Evolutionary conservation across 2,113 vertebrate species (phyloP).

Genomic region (Callaeas wilsoni): DNA sequence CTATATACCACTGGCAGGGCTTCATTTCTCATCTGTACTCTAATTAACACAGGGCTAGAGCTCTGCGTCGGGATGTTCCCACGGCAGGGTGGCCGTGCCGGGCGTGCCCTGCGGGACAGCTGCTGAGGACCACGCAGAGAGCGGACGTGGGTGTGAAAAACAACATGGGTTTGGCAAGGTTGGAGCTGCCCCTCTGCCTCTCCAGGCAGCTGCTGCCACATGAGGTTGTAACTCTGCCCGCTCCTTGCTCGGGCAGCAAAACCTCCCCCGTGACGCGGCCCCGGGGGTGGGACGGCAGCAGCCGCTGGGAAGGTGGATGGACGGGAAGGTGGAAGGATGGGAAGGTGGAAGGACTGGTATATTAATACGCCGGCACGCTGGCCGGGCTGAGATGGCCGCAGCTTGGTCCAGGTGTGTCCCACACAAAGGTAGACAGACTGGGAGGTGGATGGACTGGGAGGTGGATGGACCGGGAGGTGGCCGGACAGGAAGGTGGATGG

Average conservation of each 20-base stretch:
- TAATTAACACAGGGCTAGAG: not conserved
- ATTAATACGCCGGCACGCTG: no score
- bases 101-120: not conserved
- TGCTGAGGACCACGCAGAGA: rapidly evolving
- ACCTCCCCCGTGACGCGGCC: not conserved
- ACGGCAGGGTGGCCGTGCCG: rapidly evolving
- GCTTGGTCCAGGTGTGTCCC: no score
- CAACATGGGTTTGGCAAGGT: no score
- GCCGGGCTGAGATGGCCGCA: no score
- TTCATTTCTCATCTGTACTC: not conserved
- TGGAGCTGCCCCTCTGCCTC: not conserved
- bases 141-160: rapidly evolving
- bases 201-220: not conserved
- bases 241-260: not conserved
- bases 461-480: no score
- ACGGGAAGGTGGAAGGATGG: no score
- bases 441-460: no score
- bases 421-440: no score
- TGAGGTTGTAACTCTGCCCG: rapidly evolving
- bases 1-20: not conserved
- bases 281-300: not conserved
- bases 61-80: rapidly evolving
- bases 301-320: rapidly evolving
- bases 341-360: no score
- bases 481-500: no score